Evolutionary conservation across 2,113 vertebrate genomes (phyloP).

Genomic region (Alaudala cheleensis): DNA sequence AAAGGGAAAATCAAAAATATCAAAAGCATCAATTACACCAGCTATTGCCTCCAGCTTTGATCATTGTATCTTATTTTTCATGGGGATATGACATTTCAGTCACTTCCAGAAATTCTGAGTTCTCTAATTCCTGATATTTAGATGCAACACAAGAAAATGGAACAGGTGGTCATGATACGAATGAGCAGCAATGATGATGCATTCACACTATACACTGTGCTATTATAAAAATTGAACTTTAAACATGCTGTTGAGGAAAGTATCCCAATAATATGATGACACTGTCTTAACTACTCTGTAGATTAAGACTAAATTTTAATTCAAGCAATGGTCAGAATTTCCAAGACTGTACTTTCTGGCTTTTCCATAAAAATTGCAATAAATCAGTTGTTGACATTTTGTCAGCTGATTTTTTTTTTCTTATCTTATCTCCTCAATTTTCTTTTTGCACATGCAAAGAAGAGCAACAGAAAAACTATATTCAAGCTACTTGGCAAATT

Average conservation of each 20-base stretch:
- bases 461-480: neutral
- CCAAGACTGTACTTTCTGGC: neutral
- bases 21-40: neutral
- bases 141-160: neutral
- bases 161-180: neutral
- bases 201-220: neutral
- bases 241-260: neutral
- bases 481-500: neutral
- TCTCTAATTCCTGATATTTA: neutral
- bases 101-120: conserved; percentile 22
- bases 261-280: neutral
- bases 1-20: neutral
- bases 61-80: neutral
- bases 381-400: neutral
- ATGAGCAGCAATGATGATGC: neutral
- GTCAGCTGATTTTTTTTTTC: neutral
- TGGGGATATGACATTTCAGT: conserved; percentile 12
- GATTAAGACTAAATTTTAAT: neutral
- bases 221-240: conserved; percentile 4
- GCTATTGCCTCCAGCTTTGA: neutral
- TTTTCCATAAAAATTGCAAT: neutral
- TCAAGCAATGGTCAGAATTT: neutral
- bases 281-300: neutral
- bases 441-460: neutral
- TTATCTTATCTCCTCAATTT: neutral